These are phyloP conservation scores for Ammospiza caudacuta DNA, from an alignment of 2,113 vertebrate species.

Conservation along the genomic window DNA sequence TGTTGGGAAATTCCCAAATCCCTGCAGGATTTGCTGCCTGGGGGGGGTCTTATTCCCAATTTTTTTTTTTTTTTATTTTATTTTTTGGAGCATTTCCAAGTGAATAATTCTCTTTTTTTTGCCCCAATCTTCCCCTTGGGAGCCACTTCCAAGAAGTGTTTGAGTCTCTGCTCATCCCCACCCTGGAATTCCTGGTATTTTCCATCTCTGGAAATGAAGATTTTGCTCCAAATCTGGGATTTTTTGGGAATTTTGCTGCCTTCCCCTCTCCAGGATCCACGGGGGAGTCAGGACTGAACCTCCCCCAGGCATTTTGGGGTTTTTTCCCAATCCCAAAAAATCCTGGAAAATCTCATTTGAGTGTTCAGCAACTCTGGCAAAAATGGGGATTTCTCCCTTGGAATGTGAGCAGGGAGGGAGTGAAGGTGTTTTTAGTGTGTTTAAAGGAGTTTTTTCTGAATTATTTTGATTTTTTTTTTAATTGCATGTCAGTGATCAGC, in stretches of 20 bases:
- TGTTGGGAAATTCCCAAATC: background rate
- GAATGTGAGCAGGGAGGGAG: background rate
- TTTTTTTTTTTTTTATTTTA: background rate
- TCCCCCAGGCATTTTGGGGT: background rate
- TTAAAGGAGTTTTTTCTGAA: background rate
- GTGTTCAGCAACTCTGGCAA: background rate
- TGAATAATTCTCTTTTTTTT: background rate
- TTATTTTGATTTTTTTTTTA: background rate
- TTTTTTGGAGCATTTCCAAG: background rate
- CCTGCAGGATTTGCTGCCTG: background rate
- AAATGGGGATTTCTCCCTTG: background rate
- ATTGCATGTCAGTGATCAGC: background rate
- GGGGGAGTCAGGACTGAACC: background rate
- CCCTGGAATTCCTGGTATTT: background rate
- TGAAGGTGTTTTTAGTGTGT: background rate
- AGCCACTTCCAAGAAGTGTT: background rate
- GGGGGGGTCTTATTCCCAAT: background rate
- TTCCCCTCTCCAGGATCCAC: background rate
- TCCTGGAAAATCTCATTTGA: background rate
- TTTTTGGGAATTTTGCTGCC: background rate
- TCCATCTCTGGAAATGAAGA: background rate
- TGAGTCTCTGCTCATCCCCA: background rate
- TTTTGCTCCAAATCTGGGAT: background rate
- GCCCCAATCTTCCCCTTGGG: background rate
- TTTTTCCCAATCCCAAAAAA: background rate